phyloP scores from a whole-genome alignment of 2,113 vertebrate genomes.

The Emydocephalus ijimae region DNA sequence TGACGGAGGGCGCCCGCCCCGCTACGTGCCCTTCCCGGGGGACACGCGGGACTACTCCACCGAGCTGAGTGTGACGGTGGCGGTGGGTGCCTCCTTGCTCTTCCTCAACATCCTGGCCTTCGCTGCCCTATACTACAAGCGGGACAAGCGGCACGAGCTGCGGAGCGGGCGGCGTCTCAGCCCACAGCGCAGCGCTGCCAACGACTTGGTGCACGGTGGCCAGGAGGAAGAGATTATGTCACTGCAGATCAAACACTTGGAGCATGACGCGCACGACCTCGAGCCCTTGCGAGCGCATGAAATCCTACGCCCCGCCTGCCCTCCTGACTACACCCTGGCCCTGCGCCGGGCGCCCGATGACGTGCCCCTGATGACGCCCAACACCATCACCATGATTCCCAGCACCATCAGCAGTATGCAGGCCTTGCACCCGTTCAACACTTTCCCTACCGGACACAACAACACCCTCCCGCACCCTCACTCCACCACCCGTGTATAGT shows the following conservation, averaged over 20 bases:
- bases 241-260: constrained; percentile 84
- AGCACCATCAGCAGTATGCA: constrained; percentile 85
- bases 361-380: constrained; percentile 84
- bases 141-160: constrained; percentile 87
- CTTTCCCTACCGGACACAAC: constrained; percentile 79
- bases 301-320: constrained; percentile 84
- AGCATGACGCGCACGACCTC: constrained; percentile 79
- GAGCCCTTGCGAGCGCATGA: constrained; percentile 84
- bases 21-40: constrained; percentile 76
- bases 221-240: constrained; percentile 92
- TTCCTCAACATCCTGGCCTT: constrained; percentile 94
- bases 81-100: constrained; percentile 86
- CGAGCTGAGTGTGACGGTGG: constrained; percentile 88
- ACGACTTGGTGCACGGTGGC: constrained; percentile 83
- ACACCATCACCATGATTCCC: constrained; percentile 91
- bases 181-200: constrained; percentile 76
- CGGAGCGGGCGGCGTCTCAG: constrained; percentile 73
- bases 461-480: constrained; percentile 91
- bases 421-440: constrained; percentile 85
- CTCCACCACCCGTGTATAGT: constrained; percentile 92
- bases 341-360: constrained; percentile 88
- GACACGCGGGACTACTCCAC: constrained; percentile 90
- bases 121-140: constrained; percentile 91
- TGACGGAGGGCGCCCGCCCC: constrained; percentile 71
- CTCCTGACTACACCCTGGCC: constrained; percentile 89